Evolutionary conservation across 2,113 vertebrate species (phyloP).

Genomic region (Nothobranchius furzeri): DNA sequence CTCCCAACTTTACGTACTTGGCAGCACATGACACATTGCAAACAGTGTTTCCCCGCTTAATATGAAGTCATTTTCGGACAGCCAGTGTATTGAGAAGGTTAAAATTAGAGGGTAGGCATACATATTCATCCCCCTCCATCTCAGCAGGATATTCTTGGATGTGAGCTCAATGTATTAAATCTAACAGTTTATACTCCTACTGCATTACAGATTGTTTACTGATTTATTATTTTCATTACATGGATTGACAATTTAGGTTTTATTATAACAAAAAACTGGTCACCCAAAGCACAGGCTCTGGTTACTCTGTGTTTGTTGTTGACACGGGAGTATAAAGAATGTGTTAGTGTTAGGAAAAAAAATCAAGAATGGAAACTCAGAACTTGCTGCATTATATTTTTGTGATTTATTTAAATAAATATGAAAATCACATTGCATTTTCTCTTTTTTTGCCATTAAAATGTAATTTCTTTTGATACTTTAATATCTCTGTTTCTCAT

Average conservation of each 20-base stretch:
- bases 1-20: constrained; percentile 62
- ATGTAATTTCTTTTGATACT: not conserved
- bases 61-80: constrained; percentile 51
- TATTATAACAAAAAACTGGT: constrained; percentile 51
- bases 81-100: constrained; percentile 48
- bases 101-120: constrained; percentile 68
- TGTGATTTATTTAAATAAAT: constrained; percentile 5
- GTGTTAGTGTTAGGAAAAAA: constrained; percentile 41
- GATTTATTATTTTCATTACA: constrained; percentile 70
- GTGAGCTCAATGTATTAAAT: constrained; percentile 37
- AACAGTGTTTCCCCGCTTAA: constrained; percentile 60
- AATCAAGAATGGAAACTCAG: constrained; percentile 23
- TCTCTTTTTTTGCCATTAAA: constrained; percentile 6
- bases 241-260: constrained; percentile 50
- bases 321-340: constrained; percentile 3
- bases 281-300: constrained; percentile 34
- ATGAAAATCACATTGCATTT: not conserved
- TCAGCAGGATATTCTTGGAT: constrained; percentile 70
- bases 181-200: constrained; percentile 53
- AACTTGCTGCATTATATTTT: constrained; percentile 1
- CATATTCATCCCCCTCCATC: constrained; percentile 55
- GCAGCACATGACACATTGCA: constrained; percentile 60
- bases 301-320: constrained; percentile 43
- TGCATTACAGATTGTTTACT: constrained; percentile 63
- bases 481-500: not conserved